Evolutionary conservation across 2,797 vertebrate species (phyloP), one percentile per base, ranked within the genome.

Genomic region (Chelonia mydas): DNA sequence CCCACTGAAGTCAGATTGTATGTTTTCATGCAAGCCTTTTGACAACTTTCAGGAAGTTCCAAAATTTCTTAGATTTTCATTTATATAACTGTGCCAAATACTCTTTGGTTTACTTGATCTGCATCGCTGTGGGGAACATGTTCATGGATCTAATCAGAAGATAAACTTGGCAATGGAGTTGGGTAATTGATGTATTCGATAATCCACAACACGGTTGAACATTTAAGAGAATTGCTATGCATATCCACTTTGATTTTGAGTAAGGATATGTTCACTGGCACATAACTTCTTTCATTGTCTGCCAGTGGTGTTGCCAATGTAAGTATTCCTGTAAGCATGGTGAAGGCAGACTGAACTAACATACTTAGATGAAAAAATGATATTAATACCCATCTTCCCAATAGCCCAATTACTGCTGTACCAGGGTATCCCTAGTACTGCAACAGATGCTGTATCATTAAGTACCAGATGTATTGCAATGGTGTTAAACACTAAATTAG

Each of bases 371-470:
- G 50, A 80, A 86, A 83, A 86, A 90, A 96, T 95, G 11, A 50
- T n/a, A 77, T 61, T 90, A 90, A 87, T 55, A 78, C 54, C 19
- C 37, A 15, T 86, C 90, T 87, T 94, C 91, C 84, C 90, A 12
- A 5, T 25, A 91, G 90, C 19, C 84, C 74, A 84, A 81, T 74
- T 37, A 1, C 86, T 91, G 86, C 55, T 47, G 11, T 76, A 88
- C 17, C 77, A 55, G 78, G 85, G 45, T 87, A 76, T 45, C 57
- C 31, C 47, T 47, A 94, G 28, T 59, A 7, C 2, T 45, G 68
- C 83, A 95, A 78, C 96, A 96, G 92, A 91, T 97, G 96, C 94
- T 91, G 65, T 47, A 5, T 82, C 93, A 83, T 95, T 95, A 96
- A 74, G 72, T 47, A 93, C 83, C 90, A 96, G 81, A 83, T 96